phyloP scores from a whole-genome alignment of 2,888 invertebrate genomes.

The Oxytorus armatus region DNA sequence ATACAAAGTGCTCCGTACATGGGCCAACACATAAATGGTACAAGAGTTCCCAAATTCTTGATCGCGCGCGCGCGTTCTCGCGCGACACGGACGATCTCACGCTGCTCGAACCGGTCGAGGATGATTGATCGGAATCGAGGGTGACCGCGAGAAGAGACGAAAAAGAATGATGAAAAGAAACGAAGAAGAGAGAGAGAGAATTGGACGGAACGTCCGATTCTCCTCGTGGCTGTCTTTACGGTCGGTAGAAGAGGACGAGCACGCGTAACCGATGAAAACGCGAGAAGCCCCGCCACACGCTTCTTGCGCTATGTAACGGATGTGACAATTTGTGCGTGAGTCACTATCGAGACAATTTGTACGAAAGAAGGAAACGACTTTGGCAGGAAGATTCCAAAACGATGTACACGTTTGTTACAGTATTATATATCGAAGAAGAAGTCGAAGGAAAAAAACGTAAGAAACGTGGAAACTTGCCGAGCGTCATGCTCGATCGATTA shows the following conservation, averaged over 20 bases:
- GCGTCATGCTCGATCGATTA: constrained; percentile 61
- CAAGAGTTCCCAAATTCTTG: constrained; percentile 51
- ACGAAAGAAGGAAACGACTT: constrained; percentile 29
- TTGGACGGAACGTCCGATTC: constrained; percentile 16
- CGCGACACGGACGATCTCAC: constrained; percentile 33
- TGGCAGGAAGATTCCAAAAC: constrained; percentile 17
- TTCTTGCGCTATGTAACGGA: not conserved
- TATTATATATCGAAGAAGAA: not conserved
- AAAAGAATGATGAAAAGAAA: constrained; percentile 25
- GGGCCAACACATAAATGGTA: constrained; percentile 3
- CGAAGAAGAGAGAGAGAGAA: constrained; percentile 12
- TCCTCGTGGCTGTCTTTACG: not conserved
- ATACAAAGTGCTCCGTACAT: constrained; percentile 36
- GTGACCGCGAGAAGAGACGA: constrained; percentile 61
- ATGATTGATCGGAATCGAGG: constrained; percentile 66
- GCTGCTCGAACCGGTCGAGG: constrained; percentile 34
- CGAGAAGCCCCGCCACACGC: constrained; percentile 12
- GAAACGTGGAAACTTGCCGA: constrained; percentile 46
- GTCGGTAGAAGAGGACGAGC: constrained; percentile 12
- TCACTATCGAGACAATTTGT: constrained; percentile 45
- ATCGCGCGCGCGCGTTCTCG: constrained; percentile 19
- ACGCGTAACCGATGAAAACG: constrained; percentile 48
- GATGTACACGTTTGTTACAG: constrained; percentile 11
- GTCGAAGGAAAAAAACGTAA: not conserved
- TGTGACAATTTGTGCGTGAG: constrained; percentile 56